Percentiles rank a stretch among this genome's conserved stretches.
Evolutionary conservation across 2,113 vertebrate species (phyloP).

Genomic region (Parus major): DNA sequence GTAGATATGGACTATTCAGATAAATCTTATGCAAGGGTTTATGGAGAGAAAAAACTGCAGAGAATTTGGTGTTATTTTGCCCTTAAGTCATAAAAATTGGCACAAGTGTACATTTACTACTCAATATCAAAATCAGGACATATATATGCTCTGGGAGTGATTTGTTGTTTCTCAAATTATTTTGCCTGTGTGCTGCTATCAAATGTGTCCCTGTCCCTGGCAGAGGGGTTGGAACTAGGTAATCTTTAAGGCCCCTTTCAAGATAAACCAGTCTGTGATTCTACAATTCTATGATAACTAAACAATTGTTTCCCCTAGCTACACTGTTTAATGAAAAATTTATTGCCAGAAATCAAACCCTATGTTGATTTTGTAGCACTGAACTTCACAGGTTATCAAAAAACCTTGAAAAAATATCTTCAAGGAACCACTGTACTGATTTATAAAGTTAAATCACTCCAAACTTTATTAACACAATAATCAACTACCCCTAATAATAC

Average conservation of each 20-base stretch:
- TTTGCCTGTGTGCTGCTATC: not conserved
- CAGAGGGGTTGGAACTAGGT: fast-evolving
- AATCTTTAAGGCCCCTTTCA: not conserved
- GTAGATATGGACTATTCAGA: not conserved
- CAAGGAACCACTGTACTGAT: fast-evolving
- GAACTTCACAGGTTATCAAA: not conserved
- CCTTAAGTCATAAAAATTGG: not conserved
- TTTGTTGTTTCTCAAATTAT: not conserved
- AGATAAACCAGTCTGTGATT: not conserved
- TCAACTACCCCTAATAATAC: not conserved
- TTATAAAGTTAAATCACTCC: not conserved
- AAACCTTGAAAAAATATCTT: not conserved
- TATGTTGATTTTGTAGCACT: not conserved
- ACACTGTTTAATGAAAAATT: not conserved
- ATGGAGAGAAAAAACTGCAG: not conserved
- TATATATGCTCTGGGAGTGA: not conserved
- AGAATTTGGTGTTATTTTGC: not conserved
- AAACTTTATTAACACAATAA: not conserved
- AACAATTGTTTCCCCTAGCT: not conserved
- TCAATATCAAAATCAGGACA: fast-evolving
- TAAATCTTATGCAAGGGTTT: not conserved
- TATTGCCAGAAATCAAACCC: not conserved
- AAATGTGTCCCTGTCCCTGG: too few species aligned
- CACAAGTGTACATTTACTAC: not conserved
- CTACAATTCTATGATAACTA: not conserved